Conservation (phyloP, 1,140 invertebrate genomes). For the Bilobella aurantiaca region DNA sequence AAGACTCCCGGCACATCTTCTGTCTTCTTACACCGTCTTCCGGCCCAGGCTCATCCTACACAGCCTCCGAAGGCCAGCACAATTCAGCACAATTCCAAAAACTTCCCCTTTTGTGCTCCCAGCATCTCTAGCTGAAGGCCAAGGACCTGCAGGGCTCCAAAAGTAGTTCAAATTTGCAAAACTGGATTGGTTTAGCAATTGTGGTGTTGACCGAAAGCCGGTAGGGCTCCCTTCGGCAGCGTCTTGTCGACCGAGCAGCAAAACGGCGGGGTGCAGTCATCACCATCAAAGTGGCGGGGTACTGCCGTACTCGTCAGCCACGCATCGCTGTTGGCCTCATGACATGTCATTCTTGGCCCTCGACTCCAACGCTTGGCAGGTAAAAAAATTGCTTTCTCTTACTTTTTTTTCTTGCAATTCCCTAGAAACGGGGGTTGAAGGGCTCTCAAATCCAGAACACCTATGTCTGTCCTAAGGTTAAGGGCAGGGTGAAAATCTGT, state of each 20-base stretch:
- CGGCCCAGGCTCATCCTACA: background rate
- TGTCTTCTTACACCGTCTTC: background rate
- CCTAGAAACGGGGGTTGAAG: too few relatives aligned
- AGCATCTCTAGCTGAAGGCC: background rate
- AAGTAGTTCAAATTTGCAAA: conserved; percentile 11
- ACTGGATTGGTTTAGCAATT: conserved; percentile 30
- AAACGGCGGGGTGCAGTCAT: conserved; percentile 25
- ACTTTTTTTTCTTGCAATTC: background rate
- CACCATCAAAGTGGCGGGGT: conserved; percentile 32
- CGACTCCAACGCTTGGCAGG: conserved; percentile 33
- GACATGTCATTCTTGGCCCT: conserved; percentile 33
- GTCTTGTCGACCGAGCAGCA: conserved; percentile 19
- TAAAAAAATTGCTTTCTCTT: too few relatives aligned
- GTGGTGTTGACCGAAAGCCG: conserved; percentile 26
- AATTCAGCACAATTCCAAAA: too few relatives aligned
- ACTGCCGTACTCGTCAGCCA: conserved; percentile 27
- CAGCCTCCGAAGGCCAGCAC: too few relatives aligned
- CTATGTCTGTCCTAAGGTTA: too few relatives aligned
- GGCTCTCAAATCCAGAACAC: too few relatives aligned
- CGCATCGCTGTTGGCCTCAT: conserved; percentile 33
- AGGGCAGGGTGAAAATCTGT: too few relatives aligned
- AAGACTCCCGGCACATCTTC: background rate
- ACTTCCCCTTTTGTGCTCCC: too few relatives aligned
- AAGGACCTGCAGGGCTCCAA: background rate
- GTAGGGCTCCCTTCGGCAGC: conserved; percentile 18